Conservation (phyloP, 23 tunicate genomes). For the Styela clava region DNA sequence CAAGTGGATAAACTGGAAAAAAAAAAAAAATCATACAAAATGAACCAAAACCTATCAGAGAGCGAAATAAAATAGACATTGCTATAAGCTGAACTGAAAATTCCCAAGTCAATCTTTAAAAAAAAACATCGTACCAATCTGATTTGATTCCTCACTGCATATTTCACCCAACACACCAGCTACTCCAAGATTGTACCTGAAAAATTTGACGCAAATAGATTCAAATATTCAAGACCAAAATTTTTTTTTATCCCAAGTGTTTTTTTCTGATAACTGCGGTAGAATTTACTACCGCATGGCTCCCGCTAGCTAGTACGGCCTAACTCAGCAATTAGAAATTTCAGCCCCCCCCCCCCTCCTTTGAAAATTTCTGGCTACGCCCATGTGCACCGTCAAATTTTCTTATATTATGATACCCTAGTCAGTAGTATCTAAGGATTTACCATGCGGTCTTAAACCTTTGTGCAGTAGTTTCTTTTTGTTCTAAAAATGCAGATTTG, state of each 20-base stretch:
- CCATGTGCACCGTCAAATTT: no score
- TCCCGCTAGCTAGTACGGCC: no score
- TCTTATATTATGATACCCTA: no score
- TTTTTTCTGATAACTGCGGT: background rate
- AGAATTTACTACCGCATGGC: background rate
- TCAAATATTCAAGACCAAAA: no score
- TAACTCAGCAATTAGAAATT: no score
- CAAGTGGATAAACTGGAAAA: slow-evolving; percentile 36
- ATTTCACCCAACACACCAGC: slow-evolving; percentile 69
- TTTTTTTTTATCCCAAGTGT: background rate
- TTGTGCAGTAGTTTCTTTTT: slow-evolving; percentile 52
- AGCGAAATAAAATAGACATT: background rate
- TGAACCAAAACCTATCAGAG: no score
- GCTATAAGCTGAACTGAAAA: background rate
- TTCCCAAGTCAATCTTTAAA: background rate
- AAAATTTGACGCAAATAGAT: no score
- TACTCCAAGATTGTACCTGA: slow-evolving; percentile 70
- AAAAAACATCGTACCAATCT: slow-evolving; percentile 29
- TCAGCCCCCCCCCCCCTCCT: no score
- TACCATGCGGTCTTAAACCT: slow-evolving; percentile 60
- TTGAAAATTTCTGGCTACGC: no score
- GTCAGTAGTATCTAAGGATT: no score
- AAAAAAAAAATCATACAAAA: no score
- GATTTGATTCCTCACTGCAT: slow-evolving; percentile 30
- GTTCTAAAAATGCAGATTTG: slow-evolving; percentile 80